Percentiles rank a stretch among this genome's conserved stretches.
phyloP scores from a whole-genome alignment of 2,888 invertebrate genomes.

The Dioctria linearis region DNA sequence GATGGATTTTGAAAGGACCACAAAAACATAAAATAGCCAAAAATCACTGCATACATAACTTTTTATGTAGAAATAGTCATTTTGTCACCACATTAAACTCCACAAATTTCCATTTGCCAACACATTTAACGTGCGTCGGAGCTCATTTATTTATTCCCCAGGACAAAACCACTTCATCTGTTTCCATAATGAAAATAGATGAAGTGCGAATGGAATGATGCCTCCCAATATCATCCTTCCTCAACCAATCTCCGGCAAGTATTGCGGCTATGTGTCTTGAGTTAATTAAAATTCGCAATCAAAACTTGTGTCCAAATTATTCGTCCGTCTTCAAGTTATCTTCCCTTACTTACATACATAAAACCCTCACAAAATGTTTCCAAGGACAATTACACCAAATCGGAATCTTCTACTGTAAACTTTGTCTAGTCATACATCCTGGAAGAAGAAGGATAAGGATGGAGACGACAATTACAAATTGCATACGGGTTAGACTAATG shows the following conservation, averaged over 20 bases:
- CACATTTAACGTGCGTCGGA: not conserved
- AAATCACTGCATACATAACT: not conserved
- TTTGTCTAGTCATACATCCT: slow-evolving; percentile 43
- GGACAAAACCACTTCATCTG: slow-evolving; percentile 34
- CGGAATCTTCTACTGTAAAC: slow-evolving; percentile 21
- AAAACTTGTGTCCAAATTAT: slow-evolving; percentile 25
- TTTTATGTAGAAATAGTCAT: slow-evolving; percentile 4
- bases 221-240: not conserved
- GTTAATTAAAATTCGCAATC: slow-evolving; percentile 49
- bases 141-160: slow-evolving; percentile 1
- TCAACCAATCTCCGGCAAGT: too few relatives aligned
- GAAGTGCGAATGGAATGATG: not conserved
- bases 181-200: slow-evolving; percentile 29
- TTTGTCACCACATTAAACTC: slow-evolving; percentile 28
- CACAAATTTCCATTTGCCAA: slow-evolving; percentile 31
- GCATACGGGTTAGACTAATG: slow-evolving; percentile 45
- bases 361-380: not conserved
- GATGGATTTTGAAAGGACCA: too few relatives aligned
- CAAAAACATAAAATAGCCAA: too few relatives aligned
- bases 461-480: slow-evolving; percentile 55
- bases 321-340: not conserved
- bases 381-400: slow-evolving; percentile 49
- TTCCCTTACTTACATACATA: not conserved
- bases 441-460: not conserved
- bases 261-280: slow-evolving; percentile 23